Conservation (phyloP, 37 sponge, comb jelly and placozoan species). For the Agelas oroides region DNA sequence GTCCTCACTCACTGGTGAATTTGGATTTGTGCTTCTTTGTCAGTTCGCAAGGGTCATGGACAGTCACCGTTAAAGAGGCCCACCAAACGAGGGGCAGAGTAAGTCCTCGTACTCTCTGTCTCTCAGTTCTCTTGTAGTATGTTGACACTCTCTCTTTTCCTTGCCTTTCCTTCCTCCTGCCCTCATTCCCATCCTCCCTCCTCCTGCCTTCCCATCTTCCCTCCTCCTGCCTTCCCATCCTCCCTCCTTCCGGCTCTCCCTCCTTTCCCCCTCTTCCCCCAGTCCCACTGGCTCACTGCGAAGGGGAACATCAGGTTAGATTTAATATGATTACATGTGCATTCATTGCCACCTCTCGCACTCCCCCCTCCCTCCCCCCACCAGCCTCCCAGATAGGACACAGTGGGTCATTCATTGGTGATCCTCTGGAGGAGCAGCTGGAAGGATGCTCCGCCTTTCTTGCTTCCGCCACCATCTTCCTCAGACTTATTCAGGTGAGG, state of each 20-base stretch:
- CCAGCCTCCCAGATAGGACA: too few relatives aligned
- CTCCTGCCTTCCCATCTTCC: background rate
- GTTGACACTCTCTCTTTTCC: too few relatives aligned
- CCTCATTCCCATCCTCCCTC: background rate
- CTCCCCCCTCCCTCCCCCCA: too few relatives aligned
- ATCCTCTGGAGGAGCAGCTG: constrained; percentile 18
- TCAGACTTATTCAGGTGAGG: constrained; percentile 47
- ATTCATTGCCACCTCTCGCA: too few relatives aligned
- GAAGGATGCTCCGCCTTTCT: constrained; percentile 54
- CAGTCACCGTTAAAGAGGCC: background rate
- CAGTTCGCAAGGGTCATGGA: background rate
- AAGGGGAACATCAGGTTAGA: background rate
- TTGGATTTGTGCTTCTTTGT: too few relatives aligned
- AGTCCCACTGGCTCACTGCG: background rate
- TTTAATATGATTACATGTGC: too few relatives aligned
- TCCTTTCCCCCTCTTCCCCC: background rate
- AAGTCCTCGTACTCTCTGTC: too few relatives aligned
- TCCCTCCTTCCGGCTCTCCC: background rate
- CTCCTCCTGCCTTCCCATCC: background rate
- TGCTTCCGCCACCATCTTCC: constrained; percentile 27
- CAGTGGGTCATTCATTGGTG: too few relatives aligned
- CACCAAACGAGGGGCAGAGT: background rate
- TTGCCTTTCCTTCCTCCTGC: too few relatives aligned
- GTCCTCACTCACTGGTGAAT: too few relatives aligned
- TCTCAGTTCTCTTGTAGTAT: too few relatives aligned